These are phyloP conservation scores for Rambutsinella grinnellia DNA, from an alignment of 2,888 invertebrate genomes.

Conservation along the genomic window DNA sequence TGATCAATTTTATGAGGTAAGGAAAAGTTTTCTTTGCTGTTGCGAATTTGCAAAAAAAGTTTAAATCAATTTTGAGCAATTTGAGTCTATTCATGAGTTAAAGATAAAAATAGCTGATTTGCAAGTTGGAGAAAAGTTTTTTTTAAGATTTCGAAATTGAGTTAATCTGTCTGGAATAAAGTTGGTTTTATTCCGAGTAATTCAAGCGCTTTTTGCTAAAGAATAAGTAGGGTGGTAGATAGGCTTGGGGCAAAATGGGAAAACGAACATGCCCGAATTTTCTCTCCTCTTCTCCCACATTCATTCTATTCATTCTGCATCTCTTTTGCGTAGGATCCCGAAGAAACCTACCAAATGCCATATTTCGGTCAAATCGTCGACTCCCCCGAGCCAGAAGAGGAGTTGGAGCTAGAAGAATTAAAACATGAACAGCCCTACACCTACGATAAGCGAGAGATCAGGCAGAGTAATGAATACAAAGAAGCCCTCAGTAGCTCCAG, in stretches of 20 bases:
- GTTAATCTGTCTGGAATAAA: no score
- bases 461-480: constrained; percentile 10
- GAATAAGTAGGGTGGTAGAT: no score
- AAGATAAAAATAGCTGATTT: no score
- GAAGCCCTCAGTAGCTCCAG: constrained; percentile 12
- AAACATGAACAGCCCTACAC: constrained; percentile 47
- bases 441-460: constrained; percentile 22
- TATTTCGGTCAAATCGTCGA: constrained; percentile 28
- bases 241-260: constrained; percentile 32
- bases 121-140: no score
- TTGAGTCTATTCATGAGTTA: no score
- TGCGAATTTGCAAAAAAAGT: neutral
- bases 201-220: no score
- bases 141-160: no score
- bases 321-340: constrained; percentile 10
- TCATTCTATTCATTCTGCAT: neutral
- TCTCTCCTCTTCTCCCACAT: neutral
- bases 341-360: constrained; percentile 15
- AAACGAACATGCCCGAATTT: constrained; percentile 10
- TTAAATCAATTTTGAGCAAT: no score
- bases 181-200: no score
- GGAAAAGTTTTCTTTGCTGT: no score
- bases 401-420: constrained; percentile 61
- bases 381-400: constrained; percentile 53
- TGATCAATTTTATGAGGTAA: constrained; percentile 41